Evolutionary conservation across 2,797 vertebrate species (phyloP).

Genomic region (Muscicapa comitata): DNA sequence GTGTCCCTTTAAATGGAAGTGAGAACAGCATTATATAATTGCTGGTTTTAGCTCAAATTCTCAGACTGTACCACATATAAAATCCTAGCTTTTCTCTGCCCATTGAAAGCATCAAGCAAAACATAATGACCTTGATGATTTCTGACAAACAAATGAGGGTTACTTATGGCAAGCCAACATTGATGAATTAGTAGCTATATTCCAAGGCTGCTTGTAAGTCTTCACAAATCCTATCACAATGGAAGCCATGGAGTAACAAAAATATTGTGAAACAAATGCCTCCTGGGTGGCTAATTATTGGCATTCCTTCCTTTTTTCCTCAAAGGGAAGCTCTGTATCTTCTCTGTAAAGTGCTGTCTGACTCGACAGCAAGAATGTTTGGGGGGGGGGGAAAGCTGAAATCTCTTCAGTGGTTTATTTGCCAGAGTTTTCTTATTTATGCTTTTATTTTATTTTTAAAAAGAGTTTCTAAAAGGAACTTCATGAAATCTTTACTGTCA

Average conservation of each 20-base stretch:
- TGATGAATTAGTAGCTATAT: conserved; percentile 52
- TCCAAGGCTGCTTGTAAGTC: conserved; percentile 48
- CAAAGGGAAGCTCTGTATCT: conserved; percentile 55
- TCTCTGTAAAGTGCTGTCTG: conserved; percentile 56
- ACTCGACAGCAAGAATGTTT: conserved; percentile 45
- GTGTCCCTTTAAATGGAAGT: background rate
- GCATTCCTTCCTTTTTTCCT: conserved; percentile 69
- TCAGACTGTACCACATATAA: background rate
- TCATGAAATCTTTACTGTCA: background rate
- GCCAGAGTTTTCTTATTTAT: conserved; percentile 35
- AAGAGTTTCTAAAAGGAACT: background rate
- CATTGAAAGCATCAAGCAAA: background rate
- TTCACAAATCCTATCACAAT: conserved; percentile 68
- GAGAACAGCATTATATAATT: background rate
- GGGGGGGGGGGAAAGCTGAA: conserved; percentile 35
- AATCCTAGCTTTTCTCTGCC: background rate
- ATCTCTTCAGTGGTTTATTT: conserved; percentile 41
- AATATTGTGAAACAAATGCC: conserved; percentile 72
- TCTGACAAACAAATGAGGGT: conserved; percentile 39
- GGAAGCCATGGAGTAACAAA: conserved; percentile 60
- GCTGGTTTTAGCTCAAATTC: background rate
- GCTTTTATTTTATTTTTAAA: background rate
- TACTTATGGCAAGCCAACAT: conserved; percentile 5
- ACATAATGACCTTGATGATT: background rate
- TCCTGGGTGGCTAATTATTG: conserved; percentile 73